Base-by-base conservation (phyloP, 2,888 invertebrate species). In the Anthrax anthrax region DNA sequence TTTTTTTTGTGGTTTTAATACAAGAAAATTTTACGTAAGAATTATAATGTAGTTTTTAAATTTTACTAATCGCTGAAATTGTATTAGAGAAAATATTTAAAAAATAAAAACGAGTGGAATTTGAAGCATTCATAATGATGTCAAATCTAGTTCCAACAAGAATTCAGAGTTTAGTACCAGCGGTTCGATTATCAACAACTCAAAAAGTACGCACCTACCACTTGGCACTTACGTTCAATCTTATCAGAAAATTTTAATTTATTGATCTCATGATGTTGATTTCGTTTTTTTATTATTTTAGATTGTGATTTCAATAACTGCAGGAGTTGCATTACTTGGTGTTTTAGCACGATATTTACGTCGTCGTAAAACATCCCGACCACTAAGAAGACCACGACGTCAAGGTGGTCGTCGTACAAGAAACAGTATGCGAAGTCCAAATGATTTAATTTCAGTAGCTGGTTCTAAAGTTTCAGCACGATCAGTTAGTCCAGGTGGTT, bases 291-390 rank as follows among this genome's bases (percentile, higher is more conserved):
- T 1, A 43, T 23, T 37, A 23, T 44, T 50, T 16, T 39, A 69
- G 69, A 59, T 84, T 65, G 69, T 66, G 18, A 56, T 68, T 34
- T 68, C 69, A 3, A 54, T 69, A 29, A 61, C 65, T 10, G 75
- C 77, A 39, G 86, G 91, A 59, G 79, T 88, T 18, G 77, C 85
- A 10, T 71, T 91, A n/a, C 76, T 92, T 38, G 85, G 87, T 37
- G 77, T 88, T 12, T 67, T 92, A 29, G 87, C 91, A 38, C 77
- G 82, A 55, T 87, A 84, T 65, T 70, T 89, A 56, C 78, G 84
- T 42, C 74, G 88, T 46, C 72, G 81, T 48, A 75, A 81, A 59
- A 76, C 77, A 14, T 73, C 76, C 50, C 75, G 80, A 44, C 77
- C 78, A 38, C 66, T 76, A 2, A 62, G 70, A 37, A 77, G 78